Evolutionary conservation across 2,113 vertebrate genomes (phyloP), one percentile per base, ranked within the genome.

Genomic region (Apus apus): DNA sequence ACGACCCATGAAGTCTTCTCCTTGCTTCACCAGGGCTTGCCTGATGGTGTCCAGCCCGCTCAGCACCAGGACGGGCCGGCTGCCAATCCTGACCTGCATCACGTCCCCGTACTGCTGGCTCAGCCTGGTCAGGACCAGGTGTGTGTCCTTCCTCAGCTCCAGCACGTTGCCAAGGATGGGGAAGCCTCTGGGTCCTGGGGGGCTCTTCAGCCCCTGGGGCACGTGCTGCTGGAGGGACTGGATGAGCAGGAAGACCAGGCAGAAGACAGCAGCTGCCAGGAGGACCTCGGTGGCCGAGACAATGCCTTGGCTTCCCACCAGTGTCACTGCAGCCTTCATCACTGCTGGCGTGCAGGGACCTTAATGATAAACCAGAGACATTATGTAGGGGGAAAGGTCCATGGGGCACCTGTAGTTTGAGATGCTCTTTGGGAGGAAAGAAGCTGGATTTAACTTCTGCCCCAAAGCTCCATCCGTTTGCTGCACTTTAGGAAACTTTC

Each of bases 11-110:
- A 99, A 99, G 8, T 99, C 99, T 0, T 99, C 98, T 1, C 98
- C 99, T 91, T 99, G 98, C 82, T 96, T 98, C 93, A 99, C 94
- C 65, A 99, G 98, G 8, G 99, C 99, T 91, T 99, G 99, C 15
- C 75, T 95, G 58, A 99, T 88, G 30, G 98, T 98, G 23, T 99
- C 98, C 40, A 80, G 92, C 58, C 99, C 98, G 0, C 98, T 98
- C 74, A 99, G 97, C 87, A 99, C 99, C n/a, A 99, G 93, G 32
- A 99, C 98, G 0, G 99, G 98, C 1, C 98, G 98, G 61, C 81
- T 97, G 87, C 99, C 99, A 0, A 99, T 98, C 84, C 97, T 98
- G 70, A 99, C 96, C 98, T 99, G 97, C 95, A 98, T 97, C 62
- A 99, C 96, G 0, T 98, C 95, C 10, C 99, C 99, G 2, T 98